Base-by-base conservation (phyloP, 2,888 invertebrate species). In the Pardosa pseudoannulata region DNA sequence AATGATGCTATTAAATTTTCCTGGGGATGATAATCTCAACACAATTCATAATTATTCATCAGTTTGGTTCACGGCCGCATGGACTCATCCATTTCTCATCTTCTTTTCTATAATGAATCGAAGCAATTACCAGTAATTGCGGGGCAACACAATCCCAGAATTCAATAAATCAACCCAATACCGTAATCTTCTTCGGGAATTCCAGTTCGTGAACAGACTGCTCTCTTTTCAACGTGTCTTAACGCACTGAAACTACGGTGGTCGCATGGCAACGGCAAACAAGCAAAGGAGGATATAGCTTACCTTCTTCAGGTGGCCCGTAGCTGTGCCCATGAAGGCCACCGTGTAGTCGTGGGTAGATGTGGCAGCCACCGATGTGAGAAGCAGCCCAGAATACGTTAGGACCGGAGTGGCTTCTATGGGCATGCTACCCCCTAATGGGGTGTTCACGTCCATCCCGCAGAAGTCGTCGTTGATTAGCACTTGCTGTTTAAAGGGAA, bases 261-360 rank as follows among this genome's bases (percentile, higher is more conserved):
- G 65, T 65, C 19, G 31, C 56, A 23, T 56, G 56, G 56, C 56
- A 56, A 56, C 56, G 56, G 56, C 11, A 46, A 68, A 28, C 11
- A 74, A 46, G 68, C 19, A 62, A 11, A 80, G 11, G n/a, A n/a
- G n/a, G n/a, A n/a, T n/a, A 46, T 1, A 19, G 29, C 90, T 85
- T 91, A 95, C 95, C 94, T 99, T 99, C 92, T 97, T 97, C 86
- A 99, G 93, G 91, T 96, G 96, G 64, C 99, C 99, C 90, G 95
- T 94, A 83, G 94, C 94, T 19, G 98, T 98, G 65, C 99, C 99
- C 89, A 98, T 95, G 92, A 99, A 98, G 73, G 97, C 98, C 67
- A 99, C 98, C 23, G 98, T 99, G 92, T 97, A 98, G 90, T 97
- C 97, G 89, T 97, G 96, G 27, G 97, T 97, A 68, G 97, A 96